Conservation (phyloP, 1,140 invertebrate genomes). For the Solen grandis region DNA sequence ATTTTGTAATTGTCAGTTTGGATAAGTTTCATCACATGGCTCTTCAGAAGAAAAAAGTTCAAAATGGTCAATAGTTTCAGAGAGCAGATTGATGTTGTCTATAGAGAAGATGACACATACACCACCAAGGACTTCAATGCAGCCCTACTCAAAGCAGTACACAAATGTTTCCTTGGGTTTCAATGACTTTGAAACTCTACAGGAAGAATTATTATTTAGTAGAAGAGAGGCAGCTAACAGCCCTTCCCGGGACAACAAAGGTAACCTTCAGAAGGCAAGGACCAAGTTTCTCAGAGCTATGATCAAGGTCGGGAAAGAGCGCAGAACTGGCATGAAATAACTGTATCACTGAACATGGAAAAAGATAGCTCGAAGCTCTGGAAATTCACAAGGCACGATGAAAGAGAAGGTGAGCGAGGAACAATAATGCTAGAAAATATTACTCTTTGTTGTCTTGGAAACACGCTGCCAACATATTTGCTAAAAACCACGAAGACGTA, state of each 20-base stretch:
- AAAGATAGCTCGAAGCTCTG: slow-evolving; percentile 17
- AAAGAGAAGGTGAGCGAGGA: slow-evolving; percentile 20
- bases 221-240: slow-evolving; percentile 21
- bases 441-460: background rate
- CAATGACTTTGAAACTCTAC: slow-evolving; percentile 12
- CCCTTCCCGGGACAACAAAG: slow-evolving; percentile 7
- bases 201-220: slow-evolving; percentile 31
- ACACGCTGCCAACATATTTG: slow-evolving; percentile 8
- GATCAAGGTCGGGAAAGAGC: background rate
- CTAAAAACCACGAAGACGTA: background rate
- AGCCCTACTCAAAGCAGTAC: too few relatives aligned
- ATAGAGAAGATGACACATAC: too few relatives aligned
- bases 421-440: background rate
- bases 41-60: too few relatives aligned
- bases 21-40: too few relatives aligned
- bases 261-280: slow-evolving; percentile 3
- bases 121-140: too few relatives aligned
- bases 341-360: slow-evolving; percentile 32
- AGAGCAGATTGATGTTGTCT: too few relatives aligned
- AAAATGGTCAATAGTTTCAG: too few relatives aligned
- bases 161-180: too few relatives aligned
- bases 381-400: slow-evolving; percentile 20
- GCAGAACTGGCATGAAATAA: slow-evolving; percentile 3
- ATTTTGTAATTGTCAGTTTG: too few relatives aligned
- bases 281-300: background rate